phyloP scores from a whole-genome alignment of 2,888 invertebrate species.

The Troides oblongomaculatus region DNA sequence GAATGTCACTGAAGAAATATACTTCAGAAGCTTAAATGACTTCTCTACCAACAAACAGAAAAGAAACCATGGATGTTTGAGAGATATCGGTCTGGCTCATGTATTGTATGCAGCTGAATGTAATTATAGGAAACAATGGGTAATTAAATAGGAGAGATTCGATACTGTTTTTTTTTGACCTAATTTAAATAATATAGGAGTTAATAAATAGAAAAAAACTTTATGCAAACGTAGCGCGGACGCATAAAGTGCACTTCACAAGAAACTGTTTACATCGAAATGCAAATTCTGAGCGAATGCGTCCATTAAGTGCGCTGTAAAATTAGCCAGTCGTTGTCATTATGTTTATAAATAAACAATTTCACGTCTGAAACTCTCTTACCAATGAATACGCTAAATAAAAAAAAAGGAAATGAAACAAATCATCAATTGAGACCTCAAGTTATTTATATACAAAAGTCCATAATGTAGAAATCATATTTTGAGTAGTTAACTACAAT shows the following conservation, averaged over 20 bases:
- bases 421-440: too few species aligned
- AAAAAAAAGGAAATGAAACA: not conserved
- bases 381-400: slow-evolving; percentile 5
- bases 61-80: too few species aligned
- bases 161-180: not conserved
- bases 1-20: too few species aligned
- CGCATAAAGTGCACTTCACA: not conserved
- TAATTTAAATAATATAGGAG: not conserved
- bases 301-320: slow-evolving; percentile 21
- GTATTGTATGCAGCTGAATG: too few species aligned
- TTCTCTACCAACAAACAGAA: too few species aligned
- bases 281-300: slow-evolving; percentile 15
- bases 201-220: not conserved
- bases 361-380: slow-evolving; percentile 13
- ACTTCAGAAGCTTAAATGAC: too few species aligned
- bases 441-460: not conserved
- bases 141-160: too few species aligned
- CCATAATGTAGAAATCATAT: too few species aligned
- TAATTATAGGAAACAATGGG: too few species aligned
- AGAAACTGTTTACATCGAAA: slow-evolving; percentile 5
- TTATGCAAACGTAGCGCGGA: not conserved
- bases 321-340: slow-evolving; percentile 25
- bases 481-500: too few species aligned
- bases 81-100: too few species aligned
- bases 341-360: slow-evolving; percentile 28